These are phyloP conservation scores for Noctua pronuba DNA, from an alignment of 2,888 invertebrate species.

Conservation along the genomic window DNA sequence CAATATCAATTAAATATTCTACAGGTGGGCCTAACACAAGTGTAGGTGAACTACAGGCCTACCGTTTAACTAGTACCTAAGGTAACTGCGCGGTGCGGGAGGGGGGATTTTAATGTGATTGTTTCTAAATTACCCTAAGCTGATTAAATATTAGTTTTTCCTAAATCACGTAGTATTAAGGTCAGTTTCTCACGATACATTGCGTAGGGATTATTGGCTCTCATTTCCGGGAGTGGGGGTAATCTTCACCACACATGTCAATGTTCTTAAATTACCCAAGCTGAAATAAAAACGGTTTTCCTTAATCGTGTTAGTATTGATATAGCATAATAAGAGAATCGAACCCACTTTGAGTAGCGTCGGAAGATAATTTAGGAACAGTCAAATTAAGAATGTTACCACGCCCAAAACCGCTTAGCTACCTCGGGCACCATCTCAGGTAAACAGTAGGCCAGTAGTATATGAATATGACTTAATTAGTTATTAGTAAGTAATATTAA, in stretches of 20 bases:
- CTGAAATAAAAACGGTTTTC: not conserved
- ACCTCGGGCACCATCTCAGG: not conserved
- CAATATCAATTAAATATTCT: not conserved
- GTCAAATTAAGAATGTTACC: not conserved
- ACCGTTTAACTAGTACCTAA: not conserved
- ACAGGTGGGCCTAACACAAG: slow-evolving; percentile 47
- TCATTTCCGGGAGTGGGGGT: not conserved
- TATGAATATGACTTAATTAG: slow-evolving; percentile 16
- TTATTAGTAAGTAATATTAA: slow-evolving; percentile 26
- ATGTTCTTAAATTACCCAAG: not conserved
- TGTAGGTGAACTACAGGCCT: slow-evolving; percentile 10
- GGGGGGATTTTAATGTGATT: not conserved
- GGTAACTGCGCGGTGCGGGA: not conserved
- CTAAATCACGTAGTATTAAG: not conserved
- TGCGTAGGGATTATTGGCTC: not conserved
- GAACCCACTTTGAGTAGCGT: not conserved
- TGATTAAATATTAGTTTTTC: not conserved
- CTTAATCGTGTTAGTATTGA: not conserved
- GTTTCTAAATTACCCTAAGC: not conserved
- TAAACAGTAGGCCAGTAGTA: not conserved
- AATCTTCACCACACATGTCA: not conserved
- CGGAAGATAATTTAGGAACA: not conserved
- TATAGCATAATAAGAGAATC: not conserved
- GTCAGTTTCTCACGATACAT: not conserved
- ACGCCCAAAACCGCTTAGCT: not conserved